These are phyloP conservation scores for Lycopodina hypogea DNA, from an alignment of 37 sponge, comb jelly and placozoan genomes.

Conservation along the genomic window DNA sequence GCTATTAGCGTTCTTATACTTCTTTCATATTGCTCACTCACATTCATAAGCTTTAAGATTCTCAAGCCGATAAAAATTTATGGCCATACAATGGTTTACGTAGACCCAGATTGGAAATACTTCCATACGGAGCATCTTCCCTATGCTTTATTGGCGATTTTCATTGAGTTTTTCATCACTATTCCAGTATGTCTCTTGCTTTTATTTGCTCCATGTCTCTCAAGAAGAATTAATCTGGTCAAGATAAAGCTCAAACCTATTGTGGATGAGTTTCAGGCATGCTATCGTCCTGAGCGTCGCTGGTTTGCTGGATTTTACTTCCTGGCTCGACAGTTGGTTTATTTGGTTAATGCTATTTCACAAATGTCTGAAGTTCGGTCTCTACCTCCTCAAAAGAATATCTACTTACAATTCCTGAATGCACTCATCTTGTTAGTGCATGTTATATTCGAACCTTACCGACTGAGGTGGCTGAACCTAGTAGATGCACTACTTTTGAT, in stretches of 20 bases:
- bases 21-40: constrained; percentile 4
- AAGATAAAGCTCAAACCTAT: constrained; percentile 28
- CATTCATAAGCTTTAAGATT: constrained; percentile 7
- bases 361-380: too few species aligned
- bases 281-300: constrained; percentile 38
- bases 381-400: neutral
- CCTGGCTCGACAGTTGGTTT: constrained; percentile 28
- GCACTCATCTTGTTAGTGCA: constrained; percentile 11
- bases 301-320: constrained; percentile 57
- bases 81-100: neutral
- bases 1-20: constrained; percentile 32
- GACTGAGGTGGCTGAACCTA: constrained; percentile 25
- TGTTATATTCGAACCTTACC: constrained; percentile 20
- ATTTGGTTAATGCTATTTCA: neutral
- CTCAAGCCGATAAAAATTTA: constrained; percentile 4
- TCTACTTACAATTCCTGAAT: neutral
- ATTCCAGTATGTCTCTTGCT: constrained; percentile 25
- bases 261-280: constrained; percentile 54
- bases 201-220: constrained; percentile 38
- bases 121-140: constrained; percentile 24
- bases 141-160: constrained; percentile 42
- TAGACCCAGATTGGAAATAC: neutral
- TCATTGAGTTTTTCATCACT: constrained; percentile 18
- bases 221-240: neutral
- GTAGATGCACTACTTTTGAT: constrained; percentile 20